phyloP scores from a whole-genome alignment of 2,113 vertebrate genomes.

The Sinocyclocheilus anshuiensis region DNA sequence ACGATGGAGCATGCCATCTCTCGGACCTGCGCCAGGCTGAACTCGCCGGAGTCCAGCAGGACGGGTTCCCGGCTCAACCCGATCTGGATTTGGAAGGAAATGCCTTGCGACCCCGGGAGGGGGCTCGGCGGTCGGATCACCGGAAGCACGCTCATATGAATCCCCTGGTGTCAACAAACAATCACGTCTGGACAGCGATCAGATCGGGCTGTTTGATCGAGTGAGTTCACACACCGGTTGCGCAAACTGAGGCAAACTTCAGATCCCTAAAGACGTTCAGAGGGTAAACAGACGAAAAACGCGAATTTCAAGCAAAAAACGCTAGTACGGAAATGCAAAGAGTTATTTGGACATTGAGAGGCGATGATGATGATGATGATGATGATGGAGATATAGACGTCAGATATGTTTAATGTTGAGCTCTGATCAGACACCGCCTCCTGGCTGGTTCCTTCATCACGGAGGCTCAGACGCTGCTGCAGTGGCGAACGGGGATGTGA shows the following conservation, averaged over 20 bases:
- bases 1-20: conserved; percentile 98
- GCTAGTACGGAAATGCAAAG: conserved; percentile 40
- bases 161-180: conserved; percentile 53
- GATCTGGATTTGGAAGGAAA: conserved; percentile 96
- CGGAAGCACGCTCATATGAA: conserved; percentile 86
- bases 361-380: conserved; percentile 18
- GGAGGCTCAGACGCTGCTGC: conserved; percentile 41
- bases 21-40: conserved; percentile 91
- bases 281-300: conserved; percentile 33
- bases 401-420: conserved; percentile 64
- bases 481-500: conserved; percentile 18
- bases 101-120: conserved; percentile 74
- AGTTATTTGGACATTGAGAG: conserved; percentile 53
- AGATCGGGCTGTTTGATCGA: conserved; percentile 19
- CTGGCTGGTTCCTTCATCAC: conserved; percentile 51
- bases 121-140: conserved; percentile 89
- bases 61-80: conserved; percentile 95
- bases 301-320: conserved; percentile 14
- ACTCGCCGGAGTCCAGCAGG: conserved; percentile 87
- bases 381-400: conserved; percentile 64
- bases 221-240: conserved; percentile 43
- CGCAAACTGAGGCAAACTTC: conserved; percentile 52
- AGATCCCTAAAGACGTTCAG: conserved; percentile 40
- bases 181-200: conserved; percentile 40
- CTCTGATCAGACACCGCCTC: conserved; percentile 63